Base-by-base conservation (phyloP, 1,140 invertebrate species). In the Centruroides sculpturatus region DNA sequence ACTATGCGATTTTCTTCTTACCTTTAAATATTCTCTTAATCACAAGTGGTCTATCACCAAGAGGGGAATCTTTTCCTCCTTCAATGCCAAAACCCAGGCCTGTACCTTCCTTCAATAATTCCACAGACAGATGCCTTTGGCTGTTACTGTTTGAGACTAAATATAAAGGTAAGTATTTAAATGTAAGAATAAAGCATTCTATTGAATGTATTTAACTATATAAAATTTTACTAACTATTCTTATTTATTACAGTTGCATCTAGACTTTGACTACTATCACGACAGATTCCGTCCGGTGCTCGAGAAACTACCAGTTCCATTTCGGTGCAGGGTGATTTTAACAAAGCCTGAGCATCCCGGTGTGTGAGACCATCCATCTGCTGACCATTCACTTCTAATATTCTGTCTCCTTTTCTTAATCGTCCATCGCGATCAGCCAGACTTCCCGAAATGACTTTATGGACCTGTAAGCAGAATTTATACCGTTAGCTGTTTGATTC, bases 71-170 rank as follows among this genome's bases (percentile, higher is more conserved):
- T 67, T 86, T 84, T 34, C 92, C 92, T 59, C 92, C 92, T 71
- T 94, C 89, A 51, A 96, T 80, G 69, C 89, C 91, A 72, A 96
- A 93, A 52, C 92, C 92, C 50, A 94, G 78, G 9, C 91, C 90
- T 63, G 87, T 86, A 62, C 85, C 87, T 67, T 92, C 90, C 71
- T 94, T 94, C 13, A 82, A 77, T 65, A 92, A 80, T 59, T 81
- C 81, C 49, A 91, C 78, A 34, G 48, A 35, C 10, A 63, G 8
- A 41, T 41, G 41, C 41, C 41, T 41, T 41, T 41, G 41, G 3
- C 8, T 41, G 41, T 41, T 41, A 41, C 41, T 8, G 8, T 41
- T 41, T 41, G 41, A 41, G 41, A 6, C 41, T 41, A 8, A 41
- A 6, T 8, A 8, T 41, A 41, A 41, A 41, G 23, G 2, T 23